A percentile compares a stretch with the other conserved stretches of the same genome.
These are phyloP conservation scores for Origma solitaria DNA, from an alignment of 2,113 vertebrate species.

Conservation along the genomic window DNA sequence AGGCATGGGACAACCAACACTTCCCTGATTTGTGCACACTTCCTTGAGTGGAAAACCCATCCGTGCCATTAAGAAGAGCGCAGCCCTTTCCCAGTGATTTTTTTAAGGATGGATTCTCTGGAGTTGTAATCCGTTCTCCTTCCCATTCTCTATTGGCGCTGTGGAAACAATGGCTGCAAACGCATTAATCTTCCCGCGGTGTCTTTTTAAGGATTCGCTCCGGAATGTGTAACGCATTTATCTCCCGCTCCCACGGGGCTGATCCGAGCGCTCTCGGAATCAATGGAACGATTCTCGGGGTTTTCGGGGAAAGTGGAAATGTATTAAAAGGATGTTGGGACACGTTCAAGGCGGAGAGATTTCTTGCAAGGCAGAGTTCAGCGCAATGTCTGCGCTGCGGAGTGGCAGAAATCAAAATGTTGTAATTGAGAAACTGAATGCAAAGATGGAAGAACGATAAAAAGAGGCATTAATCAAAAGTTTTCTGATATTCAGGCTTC, in stretches of 20 bases:
- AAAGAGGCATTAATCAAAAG: neutral
- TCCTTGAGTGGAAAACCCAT: neutral
- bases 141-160: neutral
- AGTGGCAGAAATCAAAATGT: neutral
- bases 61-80: neutral
- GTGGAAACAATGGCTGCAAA: neutral
- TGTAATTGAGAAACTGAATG: neutral
- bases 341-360: neutral
- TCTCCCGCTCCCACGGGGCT: neutral
- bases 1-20: neutral
- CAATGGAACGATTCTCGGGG: accelerated
- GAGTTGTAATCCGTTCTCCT: neutral
- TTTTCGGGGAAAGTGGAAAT: neutral
- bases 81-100: neutral
- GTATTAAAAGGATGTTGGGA: neutral
- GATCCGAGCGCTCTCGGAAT: neutral
- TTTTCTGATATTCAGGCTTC: neutral
- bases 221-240: neutral
- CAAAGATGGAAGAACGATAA: neutral
- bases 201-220: neutral
- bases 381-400: neutral
- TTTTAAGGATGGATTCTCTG: neutral
- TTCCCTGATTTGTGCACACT: accelerated
- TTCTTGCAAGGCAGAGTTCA: neutral
- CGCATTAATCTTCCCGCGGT: neutral